phyloP scores from a whole-genome alignment of 2,888 invertebrate genomes.

The Ophion ventricosus region DNA sequence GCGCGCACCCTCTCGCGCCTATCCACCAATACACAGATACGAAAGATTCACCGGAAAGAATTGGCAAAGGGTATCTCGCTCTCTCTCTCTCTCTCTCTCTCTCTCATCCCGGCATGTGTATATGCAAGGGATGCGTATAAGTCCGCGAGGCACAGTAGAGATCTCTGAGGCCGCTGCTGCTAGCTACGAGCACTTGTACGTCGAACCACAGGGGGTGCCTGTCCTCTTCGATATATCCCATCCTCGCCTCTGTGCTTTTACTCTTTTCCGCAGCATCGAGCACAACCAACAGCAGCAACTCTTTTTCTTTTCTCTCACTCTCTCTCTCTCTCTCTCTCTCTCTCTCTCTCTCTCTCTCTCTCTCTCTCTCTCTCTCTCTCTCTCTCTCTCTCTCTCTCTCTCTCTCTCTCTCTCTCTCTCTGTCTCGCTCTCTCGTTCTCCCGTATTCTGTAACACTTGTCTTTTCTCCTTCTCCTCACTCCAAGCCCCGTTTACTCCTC shows the following conservation, averaged over 20 bases:
- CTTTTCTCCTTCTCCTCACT: constrained; percentile 4
- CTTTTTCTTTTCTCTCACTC: constrained; percentile 13
- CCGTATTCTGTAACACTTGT: constrained; percentile 1
- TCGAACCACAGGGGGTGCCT: constrained; percentile 74
- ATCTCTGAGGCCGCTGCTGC: constrained; percentile 60
- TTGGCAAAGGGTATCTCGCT: constrained; percentile 25
- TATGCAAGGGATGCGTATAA: constrained; percentile 11
- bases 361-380: constrained; percentile 16
- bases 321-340: constrained; percentile 9
- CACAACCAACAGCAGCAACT: constrained; percentile 15
- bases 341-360: too few relatives aligned
- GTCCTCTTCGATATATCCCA: constrained; percentile 66
- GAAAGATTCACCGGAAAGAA: constrained; percentile 10
- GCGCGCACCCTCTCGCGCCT: constrained; percentile 57
- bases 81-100: constrained; percentile 40
- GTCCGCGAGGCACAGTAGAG: constrained; percentile 19
- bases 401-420: constrained; percentile 4
- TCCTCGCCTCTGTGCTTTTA: constrained; percentile 50
- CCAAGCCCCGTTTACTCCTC: background rate
- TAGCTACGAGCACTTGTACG: constrained; percentile 70
- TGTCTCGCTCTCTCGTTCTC: background rate
- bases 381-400: constrained; percentile 11
- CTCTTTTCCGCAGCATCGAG: constrained; percentile 45
- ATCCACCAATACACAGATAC: constrained; percentile 23
- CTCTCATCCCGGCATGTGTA: constrained; percentile 26